Base-by-base conservation (phyloP, 2,888 invertebrate genomes). In the Yponomeuta sedellus region DNA sequence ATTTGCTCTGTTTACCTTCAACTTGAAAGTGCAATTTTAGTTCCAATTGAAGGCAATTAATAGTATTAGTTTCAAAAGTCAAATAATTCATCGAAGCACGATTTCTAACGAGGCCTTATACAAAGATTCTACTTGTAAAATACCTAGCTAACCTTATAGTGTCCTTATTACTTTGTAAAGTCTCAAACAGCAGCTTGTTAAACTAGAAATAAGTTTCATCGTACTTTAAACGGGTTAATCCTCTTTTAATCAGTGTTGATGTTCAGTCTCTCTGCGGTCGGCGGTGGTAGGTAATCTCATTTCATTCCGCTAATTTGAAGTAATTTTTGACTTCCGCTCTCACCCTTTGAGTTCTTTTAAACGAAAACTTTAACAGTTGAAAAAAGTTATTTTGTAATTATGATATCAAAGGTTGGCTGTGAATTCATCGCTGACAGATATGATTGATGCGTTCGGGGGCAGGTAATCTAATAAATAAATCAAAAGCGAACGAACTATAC, bases 181-280 rank as follows among this genome's bases (percentile, higher is more conserved):
- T 52, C 16, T 52, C 44, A 52, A 52, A 16, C 44, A 52, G 16
- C 44, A 52, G 16, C 44, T 52, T 52, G 44, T 52, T 52, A 52
- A 16, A 16, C 12, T 67, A 68, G 69, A 74, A 73, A 71, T 73
- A 82, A 87, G 80, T 87, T 87, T 82, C 84, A 86, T 87, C 82
- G 83, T 80, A 87, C 81, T 88, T 86, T 83, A 84, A 86, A 86
- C 79, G 86, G 88, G 86, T 88, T 88, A 86, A 86, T 86, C 82
- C 80, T 76, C 79, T 84, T 88, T 88, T 86, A 88, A 86, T 88
- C 86, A 88, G 85, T 86, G 85, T 85, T 86, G 83, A 87, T 86
- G 83, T 80, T 82, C 78, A 70, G 71, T 78, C 75, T 75, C 67
- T 66, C 70, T 68, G 78, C 73, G 77, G 75, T 76, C 71, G 75